phyloP scores from a whole-genome alignment of 2,888 invertebrate species.

The Vannuccia rotundouncinata region DNA sequence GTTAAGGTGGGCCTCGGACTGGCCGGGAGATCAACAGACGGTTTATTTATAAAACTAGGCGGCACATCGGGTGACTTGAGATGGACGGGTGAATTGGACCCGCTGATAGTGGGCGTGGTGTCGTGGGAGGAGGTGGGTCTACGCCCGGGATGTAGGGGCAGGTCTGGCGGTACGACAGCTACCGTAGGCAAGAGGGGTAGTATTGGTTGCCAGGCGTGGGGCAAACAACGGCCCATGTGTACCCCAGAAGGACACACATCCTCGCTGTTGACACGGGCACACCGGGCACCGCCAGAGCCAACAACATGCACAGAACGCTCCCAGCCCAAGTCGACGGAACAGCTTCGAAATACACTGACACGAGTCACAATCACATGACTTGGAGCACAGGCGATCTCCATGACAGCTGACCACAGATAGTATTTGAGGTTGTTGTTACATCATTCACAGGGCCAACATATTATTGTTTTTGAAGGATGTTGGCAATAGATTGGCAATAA shows the following conservation, averaged over 20 bases:
- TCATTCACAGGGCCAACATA: not conserved
- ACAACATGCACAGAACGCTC: not conserved
- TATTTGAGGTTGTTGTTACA: no score
- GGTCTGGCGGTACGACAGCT: not conserved
- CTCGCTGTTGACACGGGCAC: not conserved
- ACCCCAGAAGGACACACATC: conserved; percentile 23
- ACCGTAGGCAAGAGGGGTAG: not conserved
- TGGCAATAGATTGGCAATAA: not conserved
- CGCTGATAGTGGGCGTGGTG: not conserved
- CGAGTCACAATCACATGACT: conserved; percentile 8
- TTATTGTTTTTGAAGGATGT: not conserved
- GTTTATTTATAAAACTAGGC: not conserved
- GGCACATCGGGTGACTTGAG: not conserved
- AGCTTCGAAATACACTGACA: not conserved
- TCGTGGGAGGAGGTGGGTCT: not conserved
- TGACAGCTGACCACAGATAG: no score
- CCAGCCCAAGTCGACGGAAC: conserved; percentile 1
- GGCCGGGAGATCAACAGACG: not conserved
- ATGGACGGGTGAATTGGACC: not conserved
- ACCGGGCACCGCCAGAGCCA: not conserved
- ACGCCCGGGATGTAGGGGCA: not conserved
- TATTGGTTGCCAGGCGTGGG: not conserved
- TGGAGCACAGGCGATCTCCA: conserved; percentile 15
- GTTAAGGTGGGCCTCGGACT: not conserved
- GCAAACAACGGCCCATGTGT: conserved; percentile 33